Base-by-base conservation (phyloP, 2,113 vertebrate species). In the Rhinogobius similis region DNA sequence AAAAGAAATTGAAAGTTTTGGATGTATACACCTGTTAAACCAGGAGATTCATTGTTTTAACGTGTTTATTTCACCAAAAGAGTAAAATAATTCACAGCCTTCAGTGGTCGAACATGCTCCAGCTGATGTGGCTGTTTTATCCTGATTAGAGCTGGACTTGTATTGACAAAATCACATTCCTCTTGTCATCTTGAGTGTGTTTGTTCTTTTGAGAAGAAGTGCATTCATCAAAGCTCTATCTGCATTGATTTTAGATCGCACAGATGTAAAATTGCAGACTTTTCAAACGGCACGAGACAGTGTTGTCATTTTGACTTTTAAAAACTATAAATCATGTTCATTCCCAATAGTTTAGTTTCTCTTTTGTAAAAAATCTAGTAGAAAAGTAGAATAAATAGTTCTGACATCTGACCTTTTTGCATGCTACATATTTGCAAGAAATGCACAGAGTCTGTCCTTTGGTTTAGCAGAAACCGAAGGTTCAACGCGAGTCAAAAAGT, bases 221-320 rank as follows among this genome's bases (percentile, higher is more conserved):
- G 70, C 71, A 74, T 76, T 76, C 23, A 72, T 83, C 76, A 72
- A 65, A 79, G 59, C 10, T 53, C 71, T 53, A 69, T 65, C 46
- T 38, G 53, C 55, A 68, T 65, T 58, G 78, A 73, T 76, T 84
- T 82, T 38, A 38, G 56, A 20, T 64, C 68, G 27, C 39, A 43
- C 4, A 43, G 46, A 65, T 65, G 68, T 43, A 53, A 67, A 11
- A 74, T 52, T 48, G 14, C 26, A n/a, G 61, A 38, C 29, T 43
- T 41, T 41, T 62, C 29, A 27, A 56, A 18, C 24, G 16, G 23
- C 21, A 26, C 5, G 52, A 53, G 21, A 5, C 23, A 27, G 12
- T 27, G 2, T 56, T 56, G 23, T 56, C 53, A 29, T 56, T 56
- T 27, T 29, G 1, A 56, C 52, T 56, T 56, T 27, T 27, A 56